Conservation (phyloP, 2,888 invertebrate species). For the Agriopis leucophaearia region DNA sequence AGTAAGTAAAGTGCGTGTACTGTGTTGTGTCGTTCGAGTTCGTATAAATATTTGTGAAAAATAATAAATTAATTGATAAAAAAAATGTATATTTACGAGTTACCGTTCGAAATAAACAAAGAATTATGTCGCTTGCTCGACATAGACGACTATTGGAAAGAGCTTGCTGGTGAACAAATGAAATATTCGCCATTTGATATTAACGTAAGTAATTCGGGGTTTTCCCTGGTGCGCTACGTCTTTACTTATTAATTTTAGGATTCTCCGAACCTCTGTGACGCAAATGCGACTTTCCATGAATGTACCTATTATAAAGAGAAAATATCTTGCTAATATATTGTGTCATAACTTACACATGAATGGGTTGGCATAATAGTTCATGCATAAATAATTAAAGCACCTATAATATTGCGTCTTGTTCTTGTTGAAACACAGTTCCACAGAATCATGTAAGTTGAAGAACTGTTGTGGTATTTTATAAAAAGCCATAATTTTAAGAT, state of each 20-base stretch:
- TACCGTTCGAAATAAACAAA: conserved; percentile 89
- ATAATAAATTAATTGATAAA: conserved; percentile 32
- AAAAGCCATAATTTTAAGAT: too few relatives aligned
- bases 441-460: too few relatives aligned
- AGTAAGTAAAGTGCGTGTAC: too few relatives aligned
- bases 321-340: too few relatives aligned
- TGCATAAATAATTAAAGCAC: too few relatives aligned
- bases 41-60: not conserved
- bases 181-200: conserved; percentile 87
- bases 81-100: conserved; percentile 89
- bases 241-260: conserved; percentile 37
- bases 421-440: too few relatives aligned
- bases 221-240: conserved; percentile 54
- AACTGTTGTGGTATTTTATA: too few relatives aligned
- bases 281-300: not conserved
- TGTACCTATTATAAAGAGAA: too few relatives aligned
- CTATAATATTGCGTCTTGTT: too few relatives aligned
- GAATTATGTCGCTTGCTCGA: conserved; percentile 93
- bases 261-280: conserved; percentile 35
- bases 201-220: conserved; percentile 75
- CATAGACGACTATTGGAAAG: conserved; percentile 92
- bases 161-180: conserved; percentile 90
- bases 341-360: too few relatives aligned
- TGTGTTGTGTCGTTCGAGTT: not conserved
- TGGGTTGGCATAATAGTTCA: too few relatives aligned